Base-by-base conservation (phyloP, 2,113 vertebrate species). In the Noturus placidus region DNA sequence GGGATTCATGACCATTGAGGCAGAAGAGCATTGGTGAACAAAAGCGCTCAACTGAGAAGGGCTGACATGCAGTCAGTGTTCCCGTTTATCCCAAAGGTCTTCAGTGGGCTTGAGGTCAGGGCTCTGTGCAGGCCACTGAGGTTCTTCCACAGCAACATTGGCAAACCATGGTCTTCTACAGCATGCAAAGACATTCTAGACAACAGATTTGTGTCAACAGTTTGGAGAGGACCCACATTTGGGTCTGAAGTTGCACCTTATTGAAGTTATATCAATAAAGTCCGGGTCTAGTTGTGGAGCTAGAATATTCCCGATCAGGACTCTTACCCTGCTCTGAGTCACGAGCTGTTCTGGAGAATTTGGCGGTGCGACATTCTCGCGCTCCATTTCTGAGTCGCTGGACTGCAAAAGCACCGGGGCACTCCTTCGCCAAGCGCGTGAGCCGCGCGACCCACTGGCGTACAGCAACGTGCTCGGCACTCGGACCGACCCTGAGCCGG, bases 341-440 rank as follows among this genome's bases (percentile, higher is more conserved):
- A 35, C 57, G 61, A 88, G 90, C 87, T 92, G 92, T 59, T 19
- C 94, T 0, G 95, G 96, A 27, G 96, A 94, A 89, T 97, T 97
- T 27, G 95, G 95, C 0, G 96, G 96, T 56, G 92, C 96, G 0
- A 92, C 84, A 89, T 94, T 87, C 2, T 90, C 74, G 5, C 92
- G 91, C 61, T 94, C 95, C 10, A 88, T 87, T 42, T 94, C 95
- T 3, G 93, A 94, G 5, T 93, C 95, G 9, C 93, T 95, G 91
- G 91, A 94, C 74, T 91, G 93, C 3, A 79, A 56, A 8, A 93
- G 57, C 14, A 91, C 83, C 4, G 92, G 93, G 0, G 91, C 93
- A 4, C 93, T 94, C 56, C 65, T 92, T 6, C 93, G 83, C 93
- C 94, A 93, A 0, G 84, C 69, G 74, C 90, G 90, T 1, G 92